These are phyloP conservation scores for Nycticorax nycticorax DNA, from an alignment of 2,113 vertebrate species.

Conservation along the genomic window DNA sequence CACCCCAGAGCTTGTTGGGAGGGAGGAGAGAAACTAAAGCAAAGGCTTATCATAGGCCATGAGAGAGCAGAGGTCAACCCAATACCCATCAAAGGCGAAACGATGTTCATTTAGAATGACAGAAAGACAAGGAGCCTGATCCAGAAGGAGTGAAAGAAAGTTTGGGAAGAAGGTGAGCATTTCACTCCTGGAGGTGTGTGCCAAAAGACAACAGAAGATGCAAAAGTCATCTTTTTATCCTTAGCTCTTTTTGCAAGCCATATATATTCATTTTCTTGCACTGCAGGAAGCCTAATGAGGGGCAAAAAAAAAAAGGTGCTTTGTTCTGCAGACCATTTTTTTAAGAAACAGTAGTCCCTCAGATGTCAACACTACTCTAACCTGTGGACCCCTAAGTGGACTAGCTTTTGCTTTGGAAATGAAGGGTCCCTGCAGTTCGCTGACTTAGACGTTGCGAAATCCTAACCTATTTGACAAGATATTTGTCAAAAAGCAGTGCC, in stretches of 20 bases:
- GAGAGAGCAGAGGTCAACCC: constrained; percentile 1
- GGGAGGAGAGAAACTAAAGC: background rate
- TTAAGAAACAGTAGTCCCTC: background rate
- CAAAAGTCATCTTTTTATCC: background rate
- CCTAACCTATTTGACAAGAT: constrained; percentile 68
- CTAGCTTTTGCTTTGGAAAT: background rate
- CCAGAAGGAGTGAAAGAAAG: background rate
- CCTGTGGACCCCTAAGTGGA: background rate
- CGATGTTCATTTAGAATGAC: background rate
- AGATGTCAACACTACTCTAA: background rate
- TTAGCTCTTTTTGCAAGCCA: background rate
- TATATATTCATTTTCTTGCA: background rate
- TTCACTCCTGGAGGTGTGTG: background rate
- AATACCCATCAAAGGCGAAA: background rate
- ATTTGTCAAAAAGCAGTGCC: constrained; percentile 64
- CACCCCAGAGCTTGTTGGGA: background rate
- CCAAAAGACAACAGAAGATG: background rate
- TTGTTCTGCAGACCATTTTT: background rate
- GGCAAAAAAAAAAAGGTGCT: background rate
- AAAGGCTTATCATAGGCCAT: background rate
- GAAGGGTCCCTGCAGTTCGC: constrained; percentile 18
- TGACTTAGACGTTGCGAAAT: constrained; percentile 43
- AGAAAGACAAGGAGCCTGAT: background rate
- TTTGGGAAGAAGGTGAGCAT: background rate
- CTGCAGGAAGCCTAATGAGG: background rate